These are phyloP conservation scores for Pituophis catenifer DNA, from an alignment of 2,113 vertebrate species.

Conservation along the genomic window DNA sequence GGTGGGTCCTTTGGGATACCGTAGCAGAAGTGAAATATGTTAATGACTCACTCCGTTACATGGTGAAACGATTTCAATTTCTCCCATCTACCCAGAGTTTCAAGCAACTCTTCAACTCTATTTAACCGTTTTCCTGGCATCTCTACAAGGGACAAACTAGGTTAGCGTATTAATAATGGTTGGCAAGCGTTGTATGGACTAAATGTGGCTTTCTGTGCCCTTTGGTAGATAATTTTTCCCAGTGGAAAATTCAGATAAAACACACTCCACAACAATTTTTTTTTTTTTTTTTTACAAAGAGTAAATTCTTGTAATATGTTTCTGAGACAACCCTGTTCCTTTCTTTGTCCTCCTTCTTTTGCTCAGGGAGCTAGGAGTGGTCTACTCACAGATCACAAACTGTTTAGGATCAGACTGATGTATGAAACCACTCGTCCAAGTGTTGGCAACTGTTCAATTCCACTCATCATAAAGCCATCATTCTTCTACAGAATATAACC, in stretches of 20 bases:
- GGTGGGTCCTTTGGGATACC: constrained; percentile 53
- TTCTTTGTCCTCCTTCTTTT: not conserved
- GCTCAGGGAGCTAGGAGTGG: not conserved
- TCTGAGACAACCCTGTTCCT: not conserved
- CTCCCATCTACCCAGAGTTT: constrained; percentile 47
- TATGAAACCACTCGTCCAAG: not conserved
- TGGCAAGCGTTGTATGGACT: not conserved
- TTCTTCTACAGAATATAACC: not conserved
- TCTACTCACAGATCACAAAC: not conserved
- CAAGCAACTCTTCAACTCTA: constrained; percentile 57
- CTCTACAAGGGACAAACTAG: constrained; percentile 62
- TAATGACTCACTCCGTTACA: constrained; percentile 57
- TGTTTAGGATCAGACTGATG: not conserved
- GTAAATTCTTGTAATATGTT: not conserved
- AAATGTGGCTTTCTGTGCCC: not conserved
- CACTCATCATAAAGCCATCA: not conserved
- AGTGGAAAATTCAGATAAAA: not conserved
- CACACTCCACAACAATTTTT: not conserved
- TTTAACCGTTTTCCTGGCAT: constrained; percentile 62
- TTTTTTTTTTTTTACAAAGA: no score
- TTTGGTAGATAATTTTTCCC: not conserved
- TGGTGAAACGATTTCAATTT: constrained; percentile 57
- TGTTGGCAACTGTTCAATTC: not conserved
- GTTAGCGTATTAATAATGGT: constrained; percentile 58
- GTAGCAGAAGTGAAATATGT: constrained; percentile 57